A percentile compares a stretch with the other conserved stretches of the same genome.
These are phyloP conservation scores for Sinhomidia bicolor DNA, from an alignment of 2,888 invertebrate genomes.

Conservation along the genomic window DNA sequence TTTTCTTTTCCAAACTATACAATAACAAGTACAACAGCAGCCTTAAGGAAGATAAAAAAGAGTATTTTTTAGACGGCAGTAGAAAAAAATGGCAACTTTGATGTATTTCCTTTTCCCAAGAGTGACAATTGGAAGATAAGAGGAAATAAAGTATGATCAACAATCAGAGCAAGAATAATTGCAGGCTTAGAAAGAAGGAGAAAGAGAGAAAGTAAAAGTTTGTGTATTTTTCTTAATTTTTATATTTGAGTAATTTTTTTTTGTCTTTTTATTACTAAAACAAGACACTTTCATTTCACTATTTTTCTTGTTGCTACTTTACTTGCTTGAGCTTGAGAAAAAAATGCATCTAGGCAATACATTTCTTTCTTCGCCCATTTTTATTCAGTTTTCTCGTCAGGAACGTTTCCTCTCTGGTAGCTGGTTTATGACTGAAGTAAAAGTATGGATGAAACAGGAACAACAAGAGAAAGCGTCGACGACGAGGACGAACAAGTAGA, in stretches of 20 bases:
- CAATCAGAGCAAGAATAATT: background rate
- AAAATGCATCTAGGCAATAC: background rate
- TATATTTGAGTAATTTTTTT: background rate
- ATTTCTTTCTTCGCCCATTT: background rate
- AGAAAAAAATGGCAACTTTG: background rate
- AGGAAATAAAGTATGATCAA: background rate
- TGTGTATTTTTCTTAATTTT: background rate
- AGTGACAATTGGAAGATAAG: conserved; percentile 6
- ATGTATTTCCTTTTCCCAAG: background rate
- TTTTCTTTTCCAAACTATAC: too few species aligned
- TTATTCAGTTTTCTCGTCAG: background rate
- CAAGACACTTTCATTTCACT: conserved; percentile 4
- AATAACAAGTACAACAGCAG: too few species aligned
- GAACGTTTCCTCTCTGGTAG: conserved; percentile 54
- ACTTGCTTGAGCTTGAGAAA: background rate
- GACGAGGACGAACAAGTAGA: conserved; percentile 7
- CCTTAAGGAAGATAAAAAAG: background rate
- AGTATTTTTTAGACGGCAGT: too few species aligned
- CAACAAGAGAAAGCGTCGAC: too few species aligned
- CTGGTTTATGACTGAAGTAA: conserved; percentile 54
- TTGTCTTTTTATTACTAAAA: too few species aligned
- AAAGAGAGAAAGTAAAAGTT: background rate
- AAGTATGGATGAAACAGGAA: conserved; percentile 41
- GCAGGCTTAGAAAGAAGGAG: background rate
- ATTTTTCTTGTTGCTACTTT: background rate